A percentile compares a stretch with the other conserved stretches of the same genome.
These are phyloP conservation scores for Albula goreensis DNA, from an alignment of 2,113 vertebrate species.

Conservation along the genomic window DNA sequence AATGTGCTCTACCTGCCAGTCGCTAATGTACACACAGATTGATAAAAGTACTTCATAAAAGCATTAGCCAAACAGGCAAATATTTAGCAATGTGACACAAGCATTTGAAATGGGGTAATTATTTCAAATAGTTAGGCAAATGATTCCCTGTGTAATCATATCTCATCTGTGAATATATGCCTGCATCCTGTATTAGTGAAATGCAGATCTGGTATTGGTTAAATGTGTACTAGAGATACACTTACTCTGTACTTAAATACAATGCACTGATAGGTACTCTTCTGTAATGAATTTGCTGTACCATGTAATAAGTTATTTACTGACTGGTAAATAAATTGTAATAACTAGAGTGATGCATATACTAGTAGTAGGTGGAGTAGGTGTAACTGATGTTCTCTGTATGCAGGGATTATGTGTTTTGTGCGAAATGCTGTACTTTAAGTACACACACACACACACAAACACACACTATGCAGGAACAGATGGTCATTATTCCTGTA, in stretches of 20 bases:
- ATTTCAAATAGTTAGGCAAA: not conserved
- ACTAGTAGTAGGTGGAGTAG: not conserved
- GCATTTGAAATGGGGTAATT: not conserved
- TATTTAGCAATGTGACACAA: too few relatives aligned
- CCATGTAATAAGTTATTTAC: too few relatives aligned
- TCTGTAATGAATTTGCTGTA: not conserved
- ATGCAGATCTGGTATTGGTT: not conserved
- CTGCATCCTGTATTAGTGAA: too few relatives aligned
- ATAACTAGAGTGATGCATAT: not conserved
- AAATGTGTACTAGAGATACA: not conserved
- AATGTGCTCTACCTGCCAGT: not conserved
- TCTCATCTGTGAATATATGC: too few relatives aligned
- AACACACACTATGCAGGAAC: not conserved
- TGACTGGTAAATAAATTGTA: too few relatives aligned
- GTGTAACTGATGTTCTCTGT: not conserved
- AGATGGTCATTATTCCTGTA: not conserved
- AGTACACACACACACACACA: not conserved
- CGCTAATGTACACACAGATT: not conserved
- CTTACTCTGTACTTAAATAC: not conserved
- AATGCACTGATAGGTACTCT: not conserved
- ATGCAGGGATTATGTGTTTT: not conserved
- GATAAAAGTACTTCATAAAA: not conserved
- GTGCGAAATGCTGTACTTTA: too few relatives aligned
- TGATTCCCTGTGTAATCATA: not conserved
- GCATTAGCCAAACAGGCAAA: not conserved